Evolutionary conservation across 2,113 vertebrate species (phyloP), one percentile per base, ranked within the genome.

Genomic region (Vulpes vulpes): DNA sequence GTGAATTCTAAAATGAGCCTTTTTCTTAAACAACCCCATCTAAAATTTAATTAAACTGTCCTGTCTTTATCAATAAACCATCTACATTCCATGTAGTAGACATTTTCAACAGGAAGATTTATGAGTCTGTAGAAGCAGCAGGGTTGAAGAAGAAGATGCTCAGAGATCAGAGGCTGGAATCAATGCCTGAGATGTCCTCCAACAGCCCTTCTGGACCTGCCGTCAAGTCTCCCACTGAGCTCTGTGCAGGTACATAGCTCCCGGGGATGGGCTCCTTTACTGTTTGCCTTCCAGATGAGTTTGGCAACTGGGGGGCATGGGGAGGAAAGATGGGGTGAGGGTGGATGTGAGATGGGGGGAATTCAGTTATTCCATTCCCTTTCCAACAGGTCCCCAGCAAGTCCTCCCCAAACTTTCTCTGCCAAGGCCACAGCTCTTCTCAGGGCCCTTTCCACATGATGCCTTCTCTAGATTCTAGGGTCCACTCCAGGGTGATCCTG

Each of bases 1-100:
- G 91, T 95, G 89, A 91, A 62, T 95, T 95, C 71, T 89, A 95
- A 96, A 94, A 86, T 9, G 78, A 96, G 84, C 25, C 22, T 93
- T 96, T 93, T 89, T 73, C 85, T 60, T 73, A 94, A 79, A 49
- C 78, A 53, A 73, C 94, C 83, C n/a, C 53, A 35, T 86, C 73
- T 91, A 83, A 96, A 78, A 25, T 74, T 84, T 93, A 94, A 91
- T 96, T 91, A 91, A 91, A 73, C 91, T 53, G 74, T n/a, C 93
- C 85, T 89, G 76, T 59, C 93, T 64, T 95, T 91, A 91, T 94
- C 82, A 67, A 91, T 93, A 87, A 92, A 83, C 87, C 35, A 60
- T 85, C 80, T 20, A 62, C 59, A 2, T 67, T 9, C 53, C 73
- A 79, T 2, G 16, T 8, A 3, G 30, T 1, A 67, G 94, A 78